phyloP scores from a whole-genome alignment of 2,113 vertebrate genomes.

The Phylloscopus trochiloides region DNA sequence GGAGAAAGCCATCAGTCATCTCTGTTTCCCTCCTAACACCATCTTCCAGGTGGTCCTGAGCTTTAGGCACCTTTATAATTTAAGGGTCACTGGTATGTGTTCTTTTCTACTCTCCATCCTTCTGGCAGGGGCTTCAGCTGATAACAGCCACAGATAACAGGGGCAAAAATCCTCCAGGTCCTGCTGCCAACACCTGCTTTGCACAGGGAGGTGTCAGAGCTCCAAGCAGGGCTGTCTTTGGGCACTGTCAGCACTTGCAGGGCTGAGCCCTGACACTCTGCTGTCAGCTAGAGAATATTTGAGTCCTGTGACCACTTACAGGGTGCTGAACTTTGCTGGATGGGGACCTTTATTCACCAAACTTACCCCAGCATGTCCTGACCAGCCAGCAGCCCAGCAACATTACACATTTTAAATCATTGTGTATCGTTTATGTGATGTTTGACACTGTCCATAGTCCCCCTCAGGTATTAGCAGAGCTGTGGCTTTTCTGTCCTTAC shows the following conservation, averaged over 20 bases:
- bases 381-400: neutral
- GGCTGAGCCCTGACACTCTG: neutral
- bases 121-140: neutral
- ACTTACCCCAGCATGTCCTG: neutral
- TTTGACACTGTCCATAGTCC: neutral
- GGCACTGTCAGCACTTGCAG: neutral
- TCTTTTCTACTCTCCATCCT: neutral
- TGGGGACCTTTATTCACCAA: neutral
- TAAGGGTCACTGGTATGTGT: neutral
- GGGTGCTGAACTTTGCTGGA: neutral
- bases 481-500: neutral
- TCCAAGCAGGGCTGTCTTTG: neutral
- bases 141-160: neutral
- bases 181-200: conserved; percentile 30
- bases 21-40: neutral
- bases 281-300: neutral
- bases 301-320: neutral
- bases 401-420: neutral
- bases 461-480: neutral
- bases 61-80: conserved; percentile 8
- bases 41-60: conserved; percentile 46
- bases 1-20: neutral
- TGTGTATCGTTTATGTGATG: neutral
- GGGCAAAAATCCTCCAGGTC: neutral
- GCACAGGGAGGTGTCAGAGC: neutral